Conservation (phyloP, 2,888 invertebrate genomes). For the Dicyrtomina minuta region DNA sequence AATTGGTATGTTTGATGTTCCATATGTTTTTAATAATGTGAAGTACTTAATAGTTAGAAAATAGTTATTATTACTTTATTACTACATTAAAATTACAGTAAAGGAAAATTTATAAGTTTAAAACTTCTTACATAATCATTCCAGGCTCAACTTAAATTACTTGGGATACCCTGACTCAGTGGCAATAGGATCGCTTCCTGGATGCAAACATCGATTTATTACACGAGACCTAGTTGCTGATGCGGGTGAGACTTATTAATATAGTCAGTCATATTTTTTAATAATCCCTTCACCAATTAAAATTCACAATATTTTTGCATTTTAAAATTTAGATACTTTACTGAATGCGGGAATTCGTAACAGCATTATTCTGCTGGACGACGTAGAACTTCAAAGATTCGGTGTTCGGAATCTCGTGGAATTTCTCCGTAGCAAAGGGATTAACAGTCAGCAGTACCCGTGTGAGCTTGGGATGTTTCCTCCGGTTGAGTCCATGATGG, state of each 20-base stretch:
- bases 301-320: neutral
- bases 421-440: neutral
- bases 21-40: neutral
- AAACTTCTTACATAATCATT: neutral
- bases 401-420: conserved; percentile 9
- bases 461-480: conserved; percentile 35
- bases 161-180: conserved; percentile 26
- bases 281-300: neutral
- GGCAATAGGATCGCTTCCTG: conserved; percentile 30
- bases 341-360: conserved; percentile 10
- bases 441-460: conserved; percentile 24
- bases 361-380: conserved; percentile 23
- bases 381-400: conserved; percentile 27
- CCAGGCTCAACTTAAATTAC: conserved; percentile 29
- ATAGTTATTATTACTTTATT: neutral
- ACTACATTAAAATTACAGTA: neutral
- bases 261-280: neutral
- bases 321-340: conserved; percentile 26
- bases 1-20: conserved; percentile 7
- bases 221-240: conserved; percentile 22
- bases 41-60: neutral
- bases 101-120: conserved; percentile 3
- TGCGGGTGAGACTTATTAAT: conserved; percentile 7
- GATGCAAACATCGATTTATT: conserved; percentile 35
- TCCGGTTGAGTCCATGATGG: conserved; percentile 22